Evolutionary conservation across 2,888 invertebrate genomes (phyloP).

Genomic region (Eupithecia subfuscata): DNA sequence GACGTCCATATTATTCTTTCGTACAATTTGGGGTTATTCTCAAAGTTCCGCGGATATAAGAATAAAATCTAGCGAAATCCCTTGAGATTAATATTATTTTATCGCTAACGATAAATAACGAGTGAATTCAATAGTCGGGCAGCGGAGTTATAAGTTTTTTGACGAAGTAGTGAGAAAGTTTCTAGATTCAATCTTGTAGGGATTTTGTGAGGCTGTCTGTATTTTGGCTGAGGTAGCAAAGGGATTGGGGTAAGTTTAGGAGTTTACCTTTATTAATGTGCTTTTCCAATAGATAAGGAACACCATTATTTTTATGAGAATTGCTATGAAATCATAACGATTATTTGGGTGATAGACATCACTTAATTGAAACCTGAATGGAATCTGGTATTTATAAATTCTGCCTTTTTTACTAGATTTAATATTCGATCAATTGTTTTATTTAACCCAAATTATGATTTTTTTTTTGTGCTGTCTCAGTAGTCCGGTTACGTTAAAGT

Average conservation of each 20-base stretch:
- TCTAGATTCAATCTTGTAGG: slow-evolving; percentile 76
- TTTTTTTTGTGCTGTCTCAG: too few species aligned
- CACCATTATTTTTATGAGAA: background rate
- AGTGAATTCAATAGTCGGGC: slow-evolving; percentile 79
- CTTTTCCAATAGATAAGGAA: background rate
- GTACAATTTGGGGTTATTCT: slow-evolving; percentile 67
- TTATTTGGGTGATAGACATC: background rate
- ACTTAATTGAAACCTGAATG: too few species aligned
- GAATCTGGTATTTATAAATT: too few species aligned
- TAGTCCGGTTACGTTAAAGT: too few species aligned
- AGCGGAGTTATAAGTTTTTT: slow-evolving; percentile 80
- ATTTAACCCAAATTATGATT: background rate
- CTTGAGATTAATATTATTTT: slow-evolving; percentile 83
- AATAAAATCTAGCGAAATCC: slow-evolving; percentile 80
- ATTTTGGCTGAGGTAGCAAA: slow-evolving; percentile 22
- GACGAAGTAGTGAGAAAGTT: slow-evolving; percentile 77
- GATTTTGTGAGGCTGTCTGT: slow-evolving; percentile 71
- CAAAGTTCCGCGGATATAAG: slow-evolving; percentile 74
- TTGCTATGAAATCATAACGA: background rate
- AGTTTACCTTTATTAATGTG: slow-evolving; percentile 15
- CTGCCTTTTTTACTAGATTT: background rate
- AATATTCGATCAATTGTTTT: too few species aligned
- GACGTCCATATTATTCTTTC: slow-evolving; percentile 66
- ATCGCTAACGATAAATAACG: slow-evolving; percentile 82
- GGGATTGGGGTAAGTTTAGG: slow-evolving; percentile 24